phyloP scores from a whole-genome alignment of 2,888 invertebrate species.

The Machimus atricapillus region DNA sequence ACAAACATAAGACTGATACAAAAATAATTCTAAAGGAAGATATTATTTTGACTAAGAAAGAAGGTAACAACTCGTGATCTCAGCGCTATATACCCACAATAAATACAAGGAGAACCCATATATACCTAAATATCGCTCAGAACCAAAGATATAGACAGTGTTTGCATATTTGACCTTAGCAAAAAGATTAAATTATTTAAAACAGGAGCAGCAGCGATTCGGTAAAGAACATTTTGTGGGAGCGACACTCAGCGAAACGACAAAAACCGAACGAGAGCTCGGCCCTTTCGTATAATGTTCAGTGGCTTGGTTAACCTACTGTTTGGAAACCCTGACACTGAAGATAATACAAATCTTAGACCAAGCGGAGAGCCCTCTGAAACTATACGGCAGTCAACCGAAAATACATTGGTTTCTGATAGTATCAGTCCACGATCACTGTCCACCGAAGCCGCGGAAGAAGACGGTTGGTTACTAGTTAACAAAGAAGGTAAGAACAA shows the following conservation, averaged over 20 bases:
- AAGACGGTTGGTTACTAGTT: slow-evolving; percentile 68
- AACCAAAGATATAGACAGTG: slow-evolving; percentile 37
- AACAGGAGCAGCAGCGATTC: not conserved
- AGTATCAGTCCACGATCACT: slow-evolving; percentile 49
- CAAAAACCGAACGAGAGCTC: not conserved
- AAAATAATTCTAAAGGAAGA: slow-evolving; percentile 37
- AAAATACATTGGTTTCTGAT: not conserved
- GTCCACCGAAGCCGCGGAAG: slow-evolving; percentile 55
- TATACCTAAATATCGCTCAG: not conserved
- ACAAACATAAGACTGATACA: slow-evolving; percentile 35
- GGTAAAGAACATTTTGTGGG: slow-evolving; percentile 40
- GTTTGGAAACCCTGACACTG: slow-evolving; percentile 60
- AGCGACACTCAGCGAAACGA: slow-evolving; percentile 38
- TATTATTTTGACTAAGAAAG: slow-evolving; percentile 10
- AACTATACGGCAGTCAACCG: not conserved
- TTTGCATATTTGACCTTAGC: not conserved
- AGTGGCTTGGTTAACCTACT: slow-evolving; percentile 68
- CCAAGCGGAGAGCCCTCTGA: slow-evolving; percentile 46
- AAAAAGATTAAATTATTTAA: not conserved
- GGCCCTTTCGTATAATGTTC: slow-evolving; percentile 64
- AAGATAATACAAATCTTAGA: slow-evolving; percentile 50
- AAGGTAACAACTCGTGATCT: slow-evolving; percentile 28
- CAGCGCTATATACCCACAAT: slow-evolving; percentile 14
- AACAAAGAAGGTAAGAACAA: slow-evolving; percentile 58
- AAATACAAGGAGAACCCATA: not conserved